phyloP scores from a whole-genome alignment of 2,888 invertebrate species.

The Nymphalis c-album region DNA sequence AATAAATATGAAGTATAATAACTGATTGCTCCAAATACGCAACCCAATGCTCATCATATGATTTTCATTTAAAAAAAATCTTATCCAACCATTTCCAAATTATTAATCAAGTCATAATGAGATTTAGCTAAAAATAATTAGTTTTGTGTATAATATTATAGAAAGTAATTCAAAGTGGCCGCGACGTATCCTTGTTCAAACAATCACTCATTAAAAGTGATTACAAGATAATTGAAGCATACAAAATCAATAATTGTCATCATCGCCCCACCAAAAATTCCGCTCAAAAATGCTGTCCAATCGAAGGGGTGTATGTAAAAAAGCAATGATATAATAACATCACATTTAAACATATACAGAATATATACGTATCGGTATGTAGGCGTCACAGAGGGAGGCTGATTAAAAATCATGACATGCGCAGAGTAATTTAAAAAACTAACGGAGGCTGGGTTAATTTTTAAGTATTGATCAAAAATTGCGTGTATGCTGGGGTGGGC shows the following conservation, averaged over 20 bases:
- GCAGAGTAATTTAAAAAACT: slow-evolving; percentile 80
- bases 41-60: too few relatives aligned
- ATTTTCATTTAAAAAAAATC: too few relatives aligned
- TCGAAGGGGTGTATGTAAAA: slow-evolving; percentile 43
- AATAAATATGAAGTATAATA: too few relatives aligned
- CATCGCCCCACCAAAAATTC: slow-evolving; percentile 33
- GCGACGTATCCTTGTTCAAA: neutral
- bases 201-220: slow-evolving; percentile 5
- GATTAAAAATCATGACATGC: slow-evolving; percentile 82
- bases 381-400: slow-evolving; percentile 72
- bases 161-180: neutral
- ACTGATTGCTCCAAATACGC: too few relatives aligned
- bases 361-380: slow-evolving; percentile 48
- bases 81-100: too few relatives aligned
- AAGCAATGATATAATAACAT: slow-evolving; percentile 49
- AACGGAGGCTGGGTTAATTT: slow-evolving; percentile 80
- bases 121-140: too few relatives aligned
- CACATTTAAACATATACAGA: slow-evolving; percentile 55
- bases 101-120: too few relatives aligned
- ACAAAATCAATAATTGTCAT: slow-evolving; percentile 19
- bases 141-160: too few relatives aligned
- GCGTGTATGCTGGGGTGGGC: slow-evolving; percentile 57
- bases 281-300: slow-evolving; percentile 36
- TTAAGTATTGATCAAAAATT: slow-evolving; percentile 82
- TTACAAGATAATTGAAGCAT: slow-evolving; percentile 14